A percentile compares a stretch with the other conserved stretches of the same genome.
Evolutionary conservation across 2,888 invertebrate species (phyloP).

Genomic region (Pyrrhia umbra): DNA sequence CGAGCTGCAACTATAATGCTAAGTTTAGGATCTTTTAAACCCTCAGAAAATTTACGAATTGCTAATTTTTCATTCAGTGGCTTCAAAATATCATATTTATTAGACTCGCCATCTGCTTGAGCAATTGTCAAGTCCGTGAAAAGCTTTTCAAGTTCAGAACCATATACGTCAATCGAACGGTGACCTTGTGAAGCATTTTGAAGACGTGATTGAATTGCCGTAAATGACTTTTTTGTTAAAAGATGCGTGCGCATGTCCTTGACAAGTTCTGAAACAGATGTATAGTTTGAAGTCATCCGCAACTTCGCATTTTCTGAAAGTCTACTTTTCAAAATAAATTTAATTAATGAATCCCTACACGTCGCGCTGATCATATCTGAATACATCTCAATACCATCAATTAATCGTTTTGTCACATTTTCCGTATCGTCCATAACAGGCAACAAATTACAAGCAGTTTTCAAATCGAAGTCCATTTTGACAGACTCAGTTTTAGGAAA

Average conservation of each 20-base stretch:
- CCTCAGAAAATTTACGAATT: no score
- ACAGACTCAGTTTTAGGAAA: neutral
- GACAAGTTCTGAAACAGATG: constrained; percentile 1
- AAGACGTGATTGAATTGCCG: neutral
- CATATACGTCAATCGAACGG: neutral
- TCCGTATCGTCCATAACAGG: constrained; percentile 5
- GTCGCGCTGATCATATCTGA: neutral
- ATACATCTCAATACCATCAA: constrained; percentile 14
- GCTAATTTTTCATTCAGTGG: no score
- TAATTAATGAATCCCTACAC: neutral
- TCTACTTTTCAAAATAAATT: constrained; percentile 1
- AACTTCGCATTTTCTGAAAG: constrained; percentile 3
- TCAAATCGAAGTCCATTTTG: neutral
- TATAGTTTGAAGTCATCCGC: neutral
- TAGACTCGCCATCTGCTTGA: no score
- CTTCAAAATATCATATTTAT: no score
- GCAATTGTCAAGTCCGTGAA: neutral
- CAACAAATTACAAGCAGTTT: constrained; percentile 6
- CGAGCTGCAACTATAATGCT: no score
- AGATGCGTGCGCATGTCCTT: constrained; percentile 3
- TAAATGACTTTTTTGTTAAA: constrained; percentile 5
- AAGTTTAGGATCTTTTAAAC: no score
- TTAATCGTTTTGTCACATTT: constrained; percentile 10
- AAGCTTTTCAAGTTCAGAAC: neutral
- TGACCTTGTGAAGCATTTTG: constrained; percentile 9